These are phyloP conservation scores for Caloenas nicobarica DNA, from an alignment of 2,113 vertebrate species.

Conservation along the genomic window DNA sequence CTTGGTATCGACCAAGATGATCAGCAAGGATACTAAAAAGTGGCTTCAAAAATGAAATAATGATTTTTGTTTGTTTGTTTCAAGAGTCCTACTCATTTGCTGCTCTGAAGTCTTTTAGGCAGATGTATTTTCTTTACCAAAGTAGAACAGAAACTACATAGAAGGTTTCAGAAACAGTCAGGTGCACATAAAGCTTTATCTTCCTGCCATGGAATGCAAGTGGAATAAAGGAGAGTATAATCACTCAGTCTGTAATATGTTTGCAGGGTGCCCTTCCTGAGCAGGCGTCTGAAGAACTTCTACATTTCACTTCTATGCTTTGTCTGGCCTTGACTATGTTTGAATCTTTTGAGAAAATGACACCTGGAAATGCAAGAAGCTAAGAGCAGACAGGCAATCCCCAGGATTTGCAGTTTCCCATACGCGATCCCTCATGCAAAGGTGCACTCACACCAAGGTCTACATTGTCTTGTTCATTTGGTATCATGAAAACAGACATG, in stretches of 20 bases:
- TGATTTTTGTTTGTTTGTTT: neutral
- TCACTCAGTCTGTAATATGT: neutral
- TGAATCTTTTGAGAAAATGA: neutral
- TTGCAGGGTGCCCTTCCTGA: neutral
- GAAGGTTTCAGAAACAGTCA: neutral
- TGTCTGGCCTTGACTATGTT: neutral
- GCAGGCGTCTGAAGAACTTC: neutral
- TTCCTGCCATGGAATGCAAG: neutral
- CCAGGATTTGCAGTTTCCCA: neutral
- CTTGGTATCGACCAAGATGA: neutral
- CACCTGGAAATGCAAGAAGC: neutral
- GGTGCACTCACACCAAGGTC: neutral
- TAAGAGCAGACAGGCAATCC: rapidly evolving
- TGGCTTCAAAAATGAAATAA: neutral
- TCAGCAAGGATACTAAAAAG: neutral
- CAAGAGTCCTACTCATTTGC: neutral
- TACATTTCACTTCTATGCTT: neutral
- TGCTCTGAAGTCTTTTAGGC: neutral
- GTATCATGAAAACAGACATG: neutral
- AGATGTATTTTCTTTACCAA: neutral
- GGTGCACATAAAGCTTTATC: neutral
- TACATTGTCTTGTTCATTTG: neutral
- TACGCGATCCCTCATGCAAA: neutral
- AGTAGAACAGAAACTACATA: neutral
- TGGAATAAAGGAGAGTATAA: neutral